Conservation (phyloP, 92 coral and sea anemone genomes). For the Nematostella vectensis region DNA sequence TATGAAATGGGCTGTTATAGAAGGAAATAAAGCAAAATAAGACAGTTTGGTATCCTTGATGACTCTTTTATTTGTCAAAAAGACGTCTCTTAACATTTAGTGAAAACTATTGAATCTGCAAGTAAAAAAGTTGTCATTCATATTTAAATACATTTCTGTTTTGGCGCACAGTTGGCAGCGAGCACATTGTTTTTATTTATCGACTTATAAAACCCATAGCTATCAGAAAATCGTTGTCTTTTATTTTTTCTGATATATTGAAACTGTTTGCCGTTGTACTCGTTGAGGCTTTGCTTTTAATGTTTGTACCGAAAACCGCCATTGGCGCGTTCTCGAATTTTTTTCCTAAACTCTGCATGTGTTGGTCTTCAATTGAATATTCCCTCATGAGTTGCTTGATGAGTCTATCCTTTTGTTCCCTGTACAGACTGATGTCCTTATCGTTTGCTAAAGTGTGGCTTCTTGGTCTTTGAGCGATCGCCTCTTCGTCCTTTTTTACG, state of each 20-base stretch:
- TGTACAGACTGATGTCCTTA: background rate
- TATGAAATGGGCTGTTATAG: no score
- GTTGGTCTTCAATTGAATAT: background rate
- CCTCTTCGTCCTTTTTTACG: background rate
- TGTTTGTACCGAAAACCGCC: background rate
- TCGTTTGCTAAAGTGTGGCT: slow-evolving; percentile 1
- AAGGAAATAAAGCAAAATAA: no score
- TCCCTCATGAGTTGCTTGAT: background rate
- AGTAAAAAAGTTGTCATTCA: no score
- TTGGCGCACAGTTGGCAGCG: no score
- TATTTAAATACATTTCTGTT: no score
- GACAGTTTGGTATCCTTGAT: no score
- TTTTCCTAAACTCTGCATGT: background rate
- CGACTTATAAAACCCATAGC: background rate
- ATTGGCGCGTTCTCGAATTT: background rate
- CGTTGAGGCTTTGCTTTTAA: background rate
- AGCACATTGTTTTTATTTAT: no score
- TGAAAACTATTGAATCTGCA: no score
- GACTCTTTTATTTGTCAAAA: no score
- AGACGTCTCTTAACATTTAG: no score
- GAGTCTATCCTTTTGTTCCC: background rate
- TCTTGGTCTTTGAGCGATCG: background rate
- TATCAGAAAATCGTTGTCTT: background rate
- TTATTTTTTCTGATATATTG: background rate
- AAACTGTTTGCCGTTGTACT: background rate